Percentiles rank a stretch among this genome's conserved stretches.
Conservation (phyloP, 2,113 vertebrate species). For the Neogobius melanostomus region DNA sequence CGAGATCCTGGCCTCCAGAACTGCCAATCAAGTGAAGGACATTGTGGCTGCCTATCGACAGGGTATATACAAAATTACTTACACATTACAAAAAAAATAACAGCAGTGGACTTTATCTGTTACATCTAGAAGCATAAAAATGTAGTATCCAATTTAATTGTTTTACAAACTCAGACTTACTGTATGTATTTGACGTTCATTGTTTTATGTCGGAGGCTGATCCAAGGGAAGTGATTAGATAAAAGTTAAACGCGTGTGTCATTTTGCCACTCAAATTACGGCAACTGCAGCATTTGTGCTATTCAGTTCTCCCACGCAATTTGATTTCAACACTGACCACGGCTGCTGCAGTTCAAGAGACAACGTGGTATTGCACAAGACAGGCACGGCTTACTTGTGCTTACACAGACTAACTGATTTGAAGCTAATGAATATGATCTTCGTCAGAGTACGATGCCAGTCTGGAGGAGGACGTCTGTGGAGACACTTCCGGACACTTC, state of each 20-base stretch:
- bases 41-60: slow-evolving; percentile 84
- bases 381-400: background rate
- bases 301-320: background rate
- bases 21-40: slow-evolving; percentile 78
- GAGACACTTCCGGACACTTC: slow-evolving; percentile 90
- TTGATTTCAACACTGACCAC: background rate
- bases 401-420: background rate
- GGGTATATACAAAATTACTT: slow-evolving; percentile 68
- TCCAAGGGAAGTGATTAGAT: background rate
- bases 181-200: too few relatives aligned
- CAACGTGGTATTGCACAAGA: background rate
- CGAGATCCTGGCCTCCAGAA: slow-evolving; percentile 91
- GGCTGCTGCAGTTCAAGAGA: background rate
- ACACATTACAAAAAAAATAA: background rate
- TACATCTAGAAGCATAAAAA: too few relatives aligned
- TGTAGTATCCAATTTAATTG: too few relatives aligned
- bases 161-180: too few relatives aligned
- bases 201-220: too few relatives aligned
- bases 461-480: slow-evolving; percentile 87
- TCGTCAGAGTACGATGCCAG: slow-evolving; percentile 81
- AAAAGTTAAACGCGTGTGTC: background rate
- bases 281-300: background rate
- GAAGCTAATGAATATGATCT: background rate
- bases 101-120: too few relatives aligned
- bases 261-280: background rate